A percentile compares a stretch with the other conserved stretches of the same genome.
Conservation (phyloP, 2,888 invertebrate species). For the Cryptocheilus praepositus region DNA sequence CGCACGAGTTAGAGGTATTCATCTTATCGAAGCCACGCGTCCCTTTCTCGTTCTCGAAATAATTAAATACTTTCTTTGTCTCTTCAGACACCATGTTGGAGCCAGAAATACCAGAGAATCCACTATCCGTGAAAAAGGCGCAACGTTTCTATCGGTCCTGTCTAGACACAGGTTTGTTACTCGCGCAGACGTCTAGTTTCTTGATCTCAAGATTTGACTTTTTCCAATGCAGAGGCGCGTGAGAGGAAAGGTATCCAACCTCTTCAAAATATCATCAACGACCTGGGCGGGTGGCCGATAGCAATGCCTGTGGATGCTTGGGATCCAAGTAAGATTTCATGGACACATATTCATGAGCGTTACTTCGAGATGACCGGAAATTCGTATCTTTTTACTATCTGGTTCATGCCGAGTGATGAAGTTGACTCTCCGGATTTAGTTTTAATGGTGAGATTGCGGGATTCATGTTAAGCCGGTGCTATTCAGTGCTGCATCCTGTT, state of each 20-base stretch:
- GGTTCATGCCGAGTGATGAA: constrained; percentile 21
- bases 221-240: constrained; percentile 16
- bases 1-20: constrained; percentile 35
- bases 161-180: constrained; percentile 42
- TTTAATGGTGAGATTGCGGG: background rate
- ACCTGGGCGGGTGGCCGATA: constrained; percentile 50
- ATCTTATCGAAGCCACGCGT: too few species aligned
- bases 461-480: background rate
- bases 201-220: too few species aligned
- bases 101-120: constrained; percentile 19
- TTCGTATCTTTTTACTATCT: constrained; percentile 39
- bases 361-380: constrained; percentile 17
- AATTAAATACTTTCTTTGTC: background rate
- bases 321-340: constrained; percentile 24
- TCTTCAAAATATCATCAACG: constrained; percentile 34
- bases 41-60: too few species aligned
- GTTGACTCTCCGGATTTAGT: background rate
- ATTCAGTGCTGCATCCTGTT: too few species aligned
- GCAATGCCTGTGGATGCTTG: constrained; percentile 38
- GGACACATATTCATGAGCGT: too few species aligned
- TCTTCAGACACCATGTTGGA: constrained; percentile 30
- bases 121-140: constrained; percentile 35
- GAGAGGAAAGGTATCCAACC: constrained; percentile 42
- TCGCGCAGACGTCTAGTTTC: too few species aligned
- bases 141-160: constrained; percentile 50